Percentiles rank a stretch among this genome's conserved stretches.
Evolutionary conservation across 2,797 vertebrate species (phyloP).

Genomic region (Poecilia velifera): DNA sequence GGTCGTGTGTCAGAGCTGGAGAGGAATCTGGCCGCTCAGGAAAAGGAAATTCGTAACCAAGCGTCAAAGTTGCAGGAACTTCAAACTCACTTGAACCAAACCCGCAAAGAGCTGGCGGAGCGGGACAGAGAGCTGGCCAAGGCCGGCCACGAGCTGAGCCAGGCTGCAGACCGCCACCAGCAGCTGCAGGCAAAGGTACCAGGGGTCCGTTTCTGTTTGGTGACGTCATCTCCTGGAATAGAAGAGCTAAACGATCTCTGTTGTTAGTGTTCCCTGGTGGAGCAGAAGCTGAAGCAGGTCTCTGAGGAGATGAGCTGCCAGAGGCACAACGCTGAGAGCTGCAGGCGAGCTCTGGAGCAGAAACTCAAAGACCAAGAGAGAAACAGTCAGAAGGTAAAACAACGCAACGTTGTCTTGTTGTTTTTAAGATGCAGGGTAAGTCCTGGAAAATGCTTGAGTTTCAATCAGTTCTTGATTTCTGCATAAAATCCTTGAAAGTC

Average conservation of each 20-base stretch:
- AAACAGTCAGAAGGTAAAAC: conserved; percentile 87
- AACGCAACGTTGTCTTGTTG: background rate
- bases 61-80: conserved; percentile 83
- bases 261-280: conserved; percentile 81
- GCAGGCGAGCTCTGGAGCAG: conserved; percentile 85
- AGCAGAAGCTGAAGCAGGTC: conserved; percentile 89
- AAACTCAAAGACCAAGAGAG: conserved; percentile 90
- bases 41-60: conserved; percentile 83
- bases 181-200: conserved; percentile 84
- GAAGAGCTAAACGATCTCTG: background rate
- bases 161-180: conserved; percentile 79
- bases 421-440: background rate
- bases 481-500: too few species aligned
- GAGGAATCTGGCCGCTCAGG: conserved; percentile 83
- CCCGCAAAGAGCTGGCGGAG: conserved; percentile 83
- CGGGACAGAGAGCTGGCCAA: conserved; percentile 85
- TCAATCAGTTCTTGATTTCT: too few species aligned
- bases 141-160: conserved; percentile 84
- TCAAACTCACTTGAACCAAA: conserved; percentile 83
- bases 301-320: conserved; percentile 91
- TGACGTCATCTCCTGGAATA: background rate
- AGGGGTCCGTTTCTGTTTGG: background rate
- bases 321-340: conserved; percentile 91
- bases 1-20: conserved; percentile 82
- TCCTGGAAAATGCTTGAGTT: too few species aligned